Conservation (phyloP, 2,888 invertebrate genomes). For the Pristionchus japonicus region DNA sequence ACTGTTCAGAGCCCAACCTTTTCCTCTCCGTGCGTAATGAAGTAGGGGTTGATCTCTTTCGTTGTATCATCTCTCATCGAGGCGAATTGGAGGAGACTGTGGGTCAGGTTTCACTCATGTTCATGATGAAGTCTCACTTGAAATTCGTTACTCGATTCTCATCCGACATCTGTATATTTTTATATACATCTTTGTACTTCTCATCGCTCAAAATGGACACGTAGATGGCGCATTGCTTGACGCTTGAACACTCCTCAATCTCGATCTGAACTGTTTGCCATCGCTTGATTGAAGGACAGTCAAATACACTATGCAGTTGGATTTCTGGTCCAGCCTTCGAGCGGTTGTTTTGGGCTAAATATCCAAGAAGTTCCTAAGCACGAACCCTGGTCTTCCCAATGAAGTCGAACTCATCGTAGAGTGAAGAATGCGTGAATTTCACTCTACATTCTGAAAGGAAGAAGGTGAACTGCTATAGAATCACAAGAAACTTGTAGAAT, state of each 20-base stretch:
- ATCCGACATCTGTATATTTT: background rate
- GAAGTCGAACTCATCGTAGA: background rate
- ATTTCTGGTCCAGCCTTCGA: too few relatives aligned
- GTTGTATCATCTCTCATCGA: background rate
- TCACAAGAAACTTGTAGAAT: background rate
- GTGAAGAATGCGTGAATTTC: background rate
- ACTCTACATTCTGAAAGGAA: conserved; percentile 11
- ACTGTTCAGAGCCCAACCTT: too few relatives aligned
- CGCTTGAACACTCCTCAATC: background rate
- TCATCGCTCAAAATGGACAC: background rate
- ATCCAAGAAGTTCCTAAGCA: too few relatives aligned
- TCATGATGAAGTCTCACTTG: background rate
- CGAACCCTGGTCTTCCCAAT: background rate
- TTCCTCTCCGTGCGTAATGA: background rate
- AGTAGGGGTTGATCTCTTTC: background rate
- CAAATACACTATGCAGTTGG: too few relatives aligned
- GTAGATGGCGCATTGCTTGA: background rate
- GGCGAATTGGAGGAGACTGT: background rate
- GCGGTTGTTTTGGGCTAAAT: background rate
- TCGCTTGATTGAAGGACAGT: too few relatives aligned
- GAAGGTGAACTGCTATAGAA: background rate
- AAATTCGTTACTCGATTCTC: background rate
- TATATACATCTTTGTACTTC: background rate
- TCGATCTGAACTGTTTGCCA: background rate
- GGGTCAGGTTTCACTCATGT: background rate